Evolutionary conservation across 2,797 vertebrate species (phyloP).

Genomic region (Clamator glandarius): DNA sequence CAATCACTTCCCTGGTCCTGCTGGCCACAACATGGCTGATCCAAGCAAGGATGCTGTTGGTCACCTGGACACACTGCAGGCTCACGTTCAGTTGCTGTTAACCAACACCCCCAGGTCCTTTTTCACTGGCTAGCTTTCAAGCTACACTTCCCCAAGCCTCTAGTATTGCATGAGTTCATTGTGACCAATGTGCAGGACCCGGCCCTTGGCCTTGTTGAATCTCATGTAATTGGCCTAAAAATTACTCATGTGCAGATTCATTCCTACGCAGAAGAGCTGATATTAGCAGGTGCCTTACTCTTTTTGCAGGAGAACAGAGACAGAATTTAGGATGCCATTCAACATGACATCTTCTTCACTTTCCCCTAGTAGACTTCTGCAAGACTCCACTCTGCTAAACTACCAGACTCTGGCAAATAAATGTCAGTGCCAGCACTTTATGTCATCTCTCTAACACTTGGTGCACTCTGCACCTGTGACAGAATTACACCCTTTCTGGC

Average conservation of each 20-base stretch:
- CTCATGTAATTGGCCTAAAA: neutral
- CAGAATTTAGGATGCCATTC: neutral
- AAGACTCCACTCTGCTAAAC: neutral
- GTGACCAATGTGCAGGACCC: no score
- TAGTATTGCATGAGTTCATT: no score
- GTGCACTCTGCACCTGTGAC: neutral
- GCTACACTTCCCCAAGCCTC: no score
- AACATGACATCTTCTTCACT: neutral
- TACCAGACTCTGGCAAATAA: neutral
- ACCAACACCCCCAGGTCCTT: no score
- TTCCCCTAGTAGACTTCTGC: neutral
- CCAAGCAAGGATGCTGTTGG: no score
- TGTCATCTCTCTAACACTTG: neutral
- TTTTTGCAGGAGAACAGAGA: neutral
- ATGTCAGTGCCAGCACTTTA: neutral
- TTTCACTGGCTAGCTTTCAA: no score
- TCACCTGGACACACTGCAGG: no score
- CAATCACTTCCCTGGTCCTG: no score
- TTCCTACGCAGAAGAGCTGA: neutral
- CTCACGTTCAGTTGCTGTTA: no score
- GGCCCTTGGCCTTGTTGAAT: no score
- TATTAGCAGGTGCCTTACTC: neutral
- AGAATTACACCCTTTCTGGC: conserved; percentile 44
- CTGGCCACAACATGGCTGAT: no score
- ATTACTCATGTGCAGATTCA: neutral